Conservation (phyloP, 30 jellyfish, hydroid and myxozoan genomes). For the Chironex yamaguchii region DNA sequence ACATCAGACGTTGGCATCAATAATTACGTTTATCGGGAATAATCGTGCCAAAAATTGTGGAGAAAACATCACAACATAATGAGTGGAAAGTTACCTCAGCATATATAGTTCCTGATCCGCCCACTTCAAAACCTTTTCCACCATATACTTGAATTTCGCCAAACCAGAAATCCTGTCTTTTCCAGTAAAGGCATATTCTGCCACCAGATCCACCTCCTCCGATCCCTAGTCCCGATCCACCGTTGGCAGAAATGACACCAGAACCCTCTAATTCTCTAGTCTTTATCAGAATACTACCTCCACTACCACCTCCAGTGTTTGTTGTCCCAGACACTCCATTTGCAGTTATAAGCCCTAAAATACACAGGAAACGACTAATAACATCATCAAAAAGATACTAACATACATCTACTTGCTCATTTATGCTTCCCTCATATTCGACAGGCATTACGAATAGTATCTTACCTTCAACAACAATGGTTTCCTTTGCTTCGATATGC, state of each 20-base stretch:
- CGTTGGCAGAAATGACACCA: slow-evolving; percentile 62
- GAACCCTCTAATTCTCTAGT: slow-evolving; percentile 70
- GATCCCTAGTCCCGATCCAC: slow-evolving; percentile 65
- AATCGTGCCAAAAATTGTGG: no score
- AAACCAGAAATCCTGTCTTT: slow-evolving; percentile 27
- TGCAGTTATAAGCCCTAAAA: slow-evolving; percentile 47
- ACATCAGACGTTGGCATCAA: no score
- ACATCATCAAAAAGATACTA: no score
- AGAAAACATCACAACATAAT: neutral
- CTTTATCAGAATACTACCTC: slow-evolving; percentile 44
- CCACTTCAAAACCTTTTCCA: slow-evolving; percentile 45
- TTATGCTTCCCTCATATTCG: no score
- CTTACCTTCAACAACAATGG: slow-evolving; percentile 57
- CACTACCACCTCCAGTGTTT: slow-evolving; percentile 73
- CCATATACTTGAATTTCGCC: slow-evolving; percentile 56
- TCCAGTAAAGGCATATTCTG: slow-evolving; percentile 62
- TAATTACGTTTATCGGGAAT: no score
- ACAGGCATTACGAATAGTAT: no score
- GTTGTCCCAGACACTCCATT: slow-evolving; percentile 67
- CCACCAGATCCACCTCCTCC: slow-evolving; percentile 87
- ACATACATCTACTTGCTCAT: no score
- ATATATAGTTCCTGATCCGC: slow-evolving; percentile 65
- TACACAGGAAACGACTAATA: no score
- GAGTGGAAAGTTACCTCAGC: slow-evolving; percentile 26
- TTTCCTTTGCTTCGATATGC: slow-evolving; percentile 1